phyloP scores from a whole-genome alignment of 2,113 vertebrate species.

The Sylvilagus bachmani region DNA sequence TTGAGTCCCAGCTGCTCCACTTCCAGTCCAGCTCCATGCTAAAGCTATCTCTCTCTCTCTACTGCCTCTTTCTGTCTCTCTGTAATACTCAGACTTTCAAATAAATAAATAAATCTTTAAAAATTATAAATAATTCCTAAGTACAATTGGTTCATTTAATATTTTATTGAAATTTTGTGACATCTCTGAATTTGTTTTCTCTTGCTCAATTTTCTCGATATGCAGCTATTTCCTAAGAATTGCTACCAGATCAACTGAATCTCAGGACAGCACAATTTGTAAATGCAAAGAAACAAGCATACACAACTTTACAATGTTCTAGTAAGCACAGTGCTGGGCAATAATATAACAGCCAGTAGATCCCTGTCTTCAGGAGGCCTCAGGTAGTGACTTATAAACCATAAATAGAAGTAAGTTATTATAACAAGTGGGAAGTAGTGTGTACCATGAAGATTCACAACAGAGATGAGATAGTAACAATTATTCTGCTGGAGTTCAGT shows the following conservation, averaged over 20 bases:
- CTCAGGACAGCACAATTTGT: slow-evolving; percentile 29
- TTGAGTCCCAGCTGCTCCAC: no score
- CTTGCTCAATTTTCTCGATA: slow-evolving; percentile 32
- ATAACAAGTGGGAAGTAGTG: not conserved
- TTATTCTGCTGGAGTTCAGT: slow-evolving; percentile 1
- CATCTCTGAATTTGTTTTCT: slow-evolving; percentile 14
- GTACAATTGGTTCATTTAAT: slow-evolving; percentile 28
- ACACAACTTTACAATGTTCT: not conserved
- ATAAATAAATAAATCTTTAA: not conserved
- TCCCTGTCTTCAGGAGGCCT: not conserved
- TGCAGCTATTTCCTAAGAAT: not conserved
- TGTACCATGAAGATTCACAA: not conserved
- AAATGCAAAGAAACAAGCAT: slow-evolving; percentile 3
- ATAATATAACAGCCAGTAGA: not conserved
- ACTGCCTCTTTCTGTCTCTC: no score
- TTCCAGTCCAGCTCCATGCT: no score
- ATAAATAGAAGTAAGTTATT: not conserved
- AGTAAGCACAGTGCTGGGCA: not conserved
- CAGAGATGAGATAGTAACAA: not conserved
- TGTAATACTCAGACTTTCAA: no score
- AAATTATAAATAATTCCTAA: not conserved
- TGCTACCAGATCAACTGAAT: not conserved
- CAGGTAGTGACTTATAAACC: not conserved
- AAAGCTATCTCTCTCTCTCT: no score
- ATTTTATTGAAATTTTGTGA: slow-evolving; percentile 64